Base-by-base conservation (phyloP, 2,888 invertebrate species). In the Drosophila peninsularis region DNA sequence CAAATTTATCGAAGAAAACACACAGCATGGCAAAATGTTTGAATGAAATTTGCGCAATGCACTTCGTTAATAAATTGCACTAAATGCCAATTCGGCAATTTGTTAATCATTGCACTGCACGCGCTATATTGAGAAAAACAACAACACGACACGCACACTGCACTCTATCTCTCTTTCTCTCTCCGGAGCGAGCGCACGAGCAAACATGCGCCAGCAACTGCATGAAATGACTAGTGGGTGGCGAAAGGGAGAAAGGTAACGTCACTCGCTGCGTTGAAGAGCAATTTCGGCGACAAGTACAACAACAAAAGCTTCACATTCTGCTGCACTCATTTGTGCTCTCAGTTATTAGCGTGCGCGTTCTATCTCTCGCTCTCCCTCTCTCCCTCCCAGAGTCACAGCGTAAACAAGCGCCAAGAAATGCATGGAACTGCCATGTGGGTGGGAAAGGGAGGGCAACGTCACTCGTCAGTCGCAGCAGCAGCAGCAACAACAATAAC, bases 401-500 rank as follows among this genome's bases (percentile, higher is more conserved):
- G 80, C 66, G 66, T 89, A 82, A 82, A 89, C 85, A 88, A 89
- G 78, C 87, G 34, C 72, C 78, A 77, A 71, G 60, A 79, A 75
- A 64, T 81, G 89, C 88, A 89, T 64, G 66, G 67, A 75, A 65
- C 62, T 62, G 58, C 41, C 34, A n/a, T 69, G 65, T 62, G 62
- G 64, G 55, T 64, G 73, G 41, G 62, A 70, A 63, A 57, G 63
- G 69, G 56, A 81, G 66, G 56, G 64, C 60, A 69, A 78, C 79
- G 89, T 78, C 89, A 71, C 74, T 71, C 67, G 53, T 44, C 39
- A 57, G 11, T 42, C 49, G 14, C 54, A 57, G 32, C 61, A 63
- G 42, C 62, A 60, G 36, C 42, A 32, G 17, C 41, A n/a, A n/a
- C n/a, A n/a, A 55, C 58, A 75, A 63, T 47, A 81, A 32, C 52